Percentiles rank a stretch among this genome's conserved stretches.
Conservation (phyloP, 1,140 invertebrate genomes). For the Drosophila nigrodunni region DNA sequence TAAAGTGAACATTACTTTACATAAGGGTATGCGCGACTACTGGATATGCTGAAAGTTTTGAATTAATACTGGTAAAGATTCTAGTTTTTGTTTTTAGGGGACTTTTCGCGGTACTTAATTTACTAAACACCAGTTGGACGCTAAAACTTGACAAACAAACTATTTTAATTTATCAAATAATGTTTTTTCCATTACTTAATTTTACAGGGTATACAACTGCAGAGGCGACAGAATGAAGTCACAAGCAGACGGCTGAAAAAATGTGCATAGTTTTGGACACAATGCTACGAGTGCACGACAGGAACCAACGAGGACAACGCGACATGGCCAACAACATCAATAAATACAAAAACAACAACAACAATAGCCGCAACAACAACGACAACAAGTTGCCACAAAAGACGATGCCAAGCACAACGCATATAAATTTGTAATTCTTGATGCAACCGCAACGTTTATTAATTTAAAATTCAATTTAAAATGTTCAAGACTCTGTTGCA, state of each 20-base stretch:
- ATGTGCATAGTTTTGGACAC: conserved; percentile 75
- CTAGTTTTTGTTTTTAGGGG: no score
- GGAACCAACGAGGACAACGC: conserved; percentile 42
- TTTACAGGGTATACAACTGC: neutral
- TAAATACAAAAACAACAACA: conserved; percentile 14
- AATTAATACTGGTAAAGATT: no score
- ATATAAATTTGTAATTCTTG: conserved; percentile 82
- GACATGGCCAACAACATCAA: conserved; percentile 41
- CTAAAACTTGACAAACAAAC: no score
- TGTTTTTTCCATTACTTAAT: no score
- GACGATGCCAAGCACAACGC: conserved; percentile 51
- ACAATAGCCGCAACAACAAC: conserved; percentile 17
- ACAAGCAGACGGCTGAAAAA: conserved; percentile 51
- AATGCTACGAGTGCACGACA: conserved; percentile 54
- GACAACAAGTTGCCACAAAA: conserved; percentile 33
- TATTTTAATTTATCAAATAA: no score
- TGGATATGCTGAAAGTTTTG: neutral
- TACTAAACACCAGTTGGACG: no score
- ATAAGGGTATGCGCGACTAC: neutral
- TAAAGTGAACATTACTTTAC: conserved; percentile 25
- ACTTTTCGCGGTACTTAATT: no score
- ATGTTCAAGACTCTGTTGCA: conserved; percentile 59
- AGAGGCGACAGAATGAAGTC: conserved; percentile 13
- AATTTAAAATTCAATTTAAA: conserved; percentile 83
- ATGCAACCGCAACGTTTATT: conserved; percentile 80